phyloP scores from a whole-genome alignment of 2,113 vertebrate species.

The Pomatorhinus ruficollis region DNA sequence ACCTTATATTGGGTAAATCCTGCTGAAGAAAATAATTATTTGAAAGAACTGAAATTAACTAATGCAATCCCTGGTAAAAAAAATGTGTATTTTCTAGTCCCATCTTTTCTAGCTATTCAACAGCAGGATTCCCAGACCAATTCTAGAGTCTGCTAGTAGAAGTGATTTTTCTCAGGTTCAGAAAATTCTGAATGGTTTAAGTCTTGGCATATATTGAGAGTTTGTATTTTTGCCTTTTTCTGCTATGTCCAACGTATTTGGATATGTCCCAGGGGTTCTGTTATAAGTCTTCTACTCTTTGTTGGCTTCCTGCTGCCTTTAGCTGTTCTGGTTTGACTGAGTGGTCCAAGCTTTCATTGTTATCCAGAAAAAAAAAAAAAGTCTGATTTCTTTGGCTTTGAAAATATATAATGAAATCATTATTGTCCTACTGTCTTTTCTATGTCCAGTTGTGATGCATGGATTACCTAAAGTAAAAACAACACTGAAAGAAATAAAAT shows the following conservation, averaged over 20 bases:
- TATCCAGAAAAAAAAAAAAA: not conserved
- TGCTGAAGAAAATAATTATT: not conserved
- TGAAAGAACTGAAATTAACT: not conserved
- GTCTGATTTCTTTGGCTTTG: not conserved
- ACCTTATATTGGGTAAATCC: not conserved
- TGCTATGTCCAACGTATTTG: not conserved
- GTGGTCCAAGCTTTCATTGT: not conserved
- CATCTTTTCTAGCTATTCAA: not conserved
- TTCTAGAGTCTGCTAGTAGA: not conserved
- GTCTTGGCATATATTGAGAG: not conserved
- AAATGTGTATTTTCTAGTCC: not conserved
- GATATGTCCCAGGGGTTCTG: not conserved
- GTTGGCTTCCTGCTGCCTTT: not conserved
- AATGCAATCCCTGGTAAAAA: not conserved
- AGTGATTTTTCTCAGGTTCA: not conserved
- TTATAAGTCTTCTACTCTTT: not conserved
- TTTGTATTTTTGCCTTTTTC: constrained; percentile 11
- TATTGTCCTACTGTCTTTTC: not conserved
- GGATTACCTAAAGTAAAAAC: not conserved
- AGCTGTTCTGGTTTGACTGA: not conserved
- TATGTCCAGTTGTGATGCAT: not conserved
- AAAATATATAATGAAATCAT: not conserved
- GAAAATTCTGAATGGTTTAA: not conserved
- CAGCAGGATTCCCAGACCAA: not conserved
- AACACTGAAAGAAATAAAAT: not conserved